Evolutionary conservation across 1,140 invertebrate genomes (phyloP).

Genomic region (Drosophila tristis): DNA sequence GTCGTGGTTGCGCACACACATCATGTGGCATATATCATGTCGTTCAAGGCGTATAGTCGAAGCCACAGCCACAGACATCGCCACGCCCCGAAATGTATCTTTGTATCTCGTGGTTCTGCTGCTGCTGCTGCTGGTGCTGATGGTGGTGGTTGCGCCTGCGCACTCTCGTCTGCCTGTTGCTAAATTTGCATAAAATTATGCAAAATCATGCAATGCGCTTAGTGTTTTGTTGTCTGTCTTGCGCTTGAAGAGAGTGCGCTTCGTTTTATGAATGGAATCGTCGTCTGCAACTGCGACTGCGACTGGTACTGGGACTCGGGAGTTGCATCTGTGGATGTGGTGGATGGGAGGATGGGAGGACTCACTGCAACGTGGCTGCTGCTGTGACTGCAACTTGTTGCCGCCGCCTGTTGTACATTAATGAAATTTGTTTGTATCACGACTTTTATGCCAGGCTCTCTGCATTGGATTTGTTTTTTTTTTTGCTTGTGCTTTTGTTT

Average conservation of each 20-base stretch:
- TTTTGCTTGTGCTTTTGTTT: not conserved
- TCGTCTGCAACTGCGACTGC: not conserved
- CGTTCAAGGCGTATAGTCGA: constrained; percentile 36
- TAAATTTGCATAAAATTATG: constrained; percentile 84
- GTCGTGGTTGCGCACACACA: constrained; percentile 40
- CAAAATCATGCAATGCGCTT: constrained; percentile 83
- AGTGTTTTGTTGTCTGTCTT: constrained; percentile 69
- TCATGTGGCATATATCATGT: constrained; percentile 82
- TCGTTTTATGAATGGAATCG: constrained; percentile 78
- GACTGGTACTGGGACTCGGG: constrained; percentile 7
- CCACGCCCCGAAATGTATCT: constrained; percentile 59
- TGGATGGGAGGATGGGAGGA: constrained; percentile 9
- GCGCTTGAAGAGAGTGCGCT: constrained; percentile 52
- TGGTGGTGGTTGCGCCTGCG: constrained; percentile 41
- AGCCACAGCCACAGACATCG: constrained; percentile 37
- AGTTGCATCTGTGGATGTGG: constrained; percentile 12
- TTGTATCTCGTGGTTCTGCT: too few relatives aligned
- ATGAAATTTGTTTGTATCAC: constrained; percentile 83
- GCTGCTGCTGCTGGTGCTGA: too few relatives aligned
- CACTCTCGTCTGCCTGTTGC: constrained; percentile 10
- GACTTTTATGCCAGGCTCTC: constrained; percentile 76
- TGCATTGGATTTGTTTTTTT: constrained; percentile 51
- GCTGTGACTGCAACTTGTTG: constrained; percentile 69
- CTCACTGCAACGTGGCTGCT: not conserved
- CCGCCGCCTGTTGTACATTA: constrained; percentile 75